Evolutionary conservation across 2,113 vertebrate genomes (phyloP), one percentile per base, ranked within the genome.

Genomic region (Periophthalmodon schlosseri): DNA sequence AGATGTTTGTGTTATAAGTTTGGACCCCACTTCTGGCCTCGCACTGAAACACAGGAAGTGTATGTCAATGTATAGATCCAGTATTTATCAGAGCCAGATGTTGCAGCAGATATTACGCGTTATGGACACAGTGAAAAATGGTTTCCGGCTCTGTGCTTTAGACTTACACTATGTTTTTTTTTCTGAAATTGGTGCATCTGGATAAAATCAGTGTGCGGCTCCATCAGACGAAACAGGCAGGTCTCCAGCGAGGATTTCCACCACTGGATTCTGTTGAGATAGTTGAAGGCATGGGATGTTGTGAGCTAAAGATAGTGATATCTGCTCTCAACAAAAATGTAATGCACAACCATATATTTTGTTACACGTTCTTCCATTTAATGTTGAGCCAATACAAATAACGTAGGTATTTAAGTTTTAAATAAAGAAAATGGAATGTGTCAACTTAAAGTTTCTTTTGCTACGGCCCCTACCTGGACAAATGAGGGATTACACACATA

Each of bases 61-160:
- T 46, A 69, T 68, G 60, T 76, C 52, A 50, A 18, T 68, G 49
- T 64, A 58, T 61, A 68, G 78, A 69, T 80, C 70, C 58, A 76
- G 66, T 70, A 34, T 78, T 84, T 79, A 88, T 87, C 77, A 78
- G 68, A 68, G 61, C 74, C 56, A 76, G 73, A 82, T 85, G 79
- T 77, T 72, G 76, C 72, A 64, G 34, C 14, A 23, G 23, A 70
- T 49, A 67, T 54, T 75, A 81, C 4, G 34, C 52, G 56, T 72
- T 70, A 44, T 78, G 71, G 28, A 47, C 36, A 64, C 50, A 24
- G 46, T 76, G 75, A 87, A 78, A 61, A 69, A 83, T 69, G 67
- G 18, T 75, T 86, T 89, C 87, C 80, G 83, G 76, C n/a, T 82
- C 28, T 84, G 74, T 68, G 50, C 72, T 87, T 75, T 75, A 52